A percentile compares a stretch with the other conserved stretches of the same genome.
Conservation (phyloP, 2,113 vertebrate species). For the Kryptolebias marmoratus region DNA sequence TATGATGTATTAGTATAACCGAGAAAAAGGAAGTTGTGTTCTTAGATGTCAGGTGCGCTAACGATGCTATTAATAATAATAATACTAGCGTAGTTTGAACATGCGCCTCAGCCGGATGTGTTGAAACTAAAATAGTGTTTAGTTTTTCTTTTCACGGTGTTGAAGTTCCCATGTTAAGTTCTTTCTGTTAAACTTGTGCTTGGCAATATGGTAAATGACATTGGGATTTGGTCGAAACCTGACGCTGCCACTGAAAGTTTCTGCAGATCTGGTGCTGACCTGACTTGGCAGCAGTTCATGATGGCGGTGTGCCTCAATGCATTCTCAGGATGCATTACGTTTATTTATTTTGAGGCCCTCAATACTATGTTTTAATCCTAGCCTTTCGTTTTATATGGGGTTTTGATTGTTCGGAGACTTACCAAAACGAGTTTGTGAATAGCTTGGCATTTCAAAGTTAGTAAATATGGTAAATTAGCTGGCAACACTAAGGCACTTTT, state of each 20-base stretch:
- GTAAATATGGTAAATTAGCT: too few species aligned
- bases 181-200: too few species aligned
- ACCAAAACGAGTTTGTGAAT: neutral
- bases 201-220: neutral
- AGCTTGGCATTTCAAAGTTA: too few species aligned
- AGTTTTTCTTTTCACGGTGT: too few species aligned
- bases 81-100: neutral
- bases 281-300: constrained; percentile 21
- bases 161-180: neutral
- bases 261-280: neutral
- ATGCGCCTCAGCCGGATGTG: neutral
- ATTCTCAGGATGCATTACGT: neutral
- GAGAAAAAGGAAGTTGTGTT: neutral
- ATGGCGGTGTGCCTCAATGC: constrained; percentile 5
- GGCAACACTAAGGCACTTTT: too few species aligned
- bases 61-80: neutral
- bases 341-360: neutral
- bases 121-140: neutral
- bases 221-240: neutral
- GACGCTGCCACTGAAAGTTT: neutral
- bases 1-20: too few species aligned
- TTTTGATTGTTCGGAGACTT: neutral
- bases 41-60: neutral
- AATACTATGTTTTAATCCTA: neutral
- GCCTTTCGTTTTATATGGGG: neutral